These are phyloP conservation scores for Carabus problematicus DNA, from an alignment of 2,888 invertebrate species.

Conservation along the genomic window DNA sequence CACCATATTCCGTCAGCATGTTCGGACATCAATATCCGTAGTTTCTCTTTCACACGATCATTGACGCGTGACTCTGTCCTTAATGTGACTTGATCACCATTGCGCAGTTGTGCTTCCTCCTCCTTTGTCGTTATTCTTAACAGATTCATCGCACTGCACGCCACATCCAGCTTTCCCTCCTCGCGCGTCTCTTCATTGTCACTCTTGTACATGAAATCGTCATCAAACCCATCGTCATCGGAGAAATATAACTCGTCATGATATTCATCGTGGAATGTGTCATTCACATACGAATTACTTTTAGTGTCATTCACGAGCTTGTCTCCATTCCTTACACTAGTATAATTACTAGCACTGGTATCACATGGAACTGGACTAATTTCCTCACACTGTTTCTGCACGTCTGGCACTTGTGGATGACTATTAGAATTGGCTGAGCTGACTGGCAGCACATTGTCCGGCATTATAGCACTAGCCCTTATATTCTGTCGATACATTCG, in stretches of 20 bases:
- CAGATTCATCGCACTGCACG: constrained; percentile 14
- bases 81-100: background rate
- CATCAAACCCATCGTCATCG: constrained; percentile 15
- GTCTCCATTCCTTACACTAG: too few relatives aligned
- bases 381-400: background rate
- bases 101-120: background rate
- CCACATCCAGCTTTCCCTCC: constrained; percentile 18
- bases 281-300: background rate
- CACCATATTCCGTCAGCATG: constrained; percentile 62
- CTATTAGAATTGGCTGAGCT: background rate
- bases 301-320: too few relatives aligned
- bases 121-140: too few relatives aligned
- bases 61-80: constrained; percentile 48
- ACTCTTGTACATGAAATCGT: constrained; percentile 10
- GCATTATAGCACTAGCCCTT: too few relatives aligned
- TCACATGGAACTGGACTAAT: too few relatives aligned
- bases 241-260: background rate
- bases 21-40: constrained; percentile 54
- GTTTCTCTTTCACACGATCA: constrained; percentile 49
- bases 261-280: constrained; percentile 7
- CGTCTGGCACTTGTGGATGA: background rate
- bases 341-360: too few relatives aligned
- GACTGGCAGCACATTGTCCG: background rate
- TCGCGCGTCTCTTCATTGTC: constrained; percentile 22
- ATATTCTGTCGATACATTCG: background rate